Evolutionary conservation across 1,140 invertebrate genomes (phyloP).

Genomic region (Physella acuta): DNA sequence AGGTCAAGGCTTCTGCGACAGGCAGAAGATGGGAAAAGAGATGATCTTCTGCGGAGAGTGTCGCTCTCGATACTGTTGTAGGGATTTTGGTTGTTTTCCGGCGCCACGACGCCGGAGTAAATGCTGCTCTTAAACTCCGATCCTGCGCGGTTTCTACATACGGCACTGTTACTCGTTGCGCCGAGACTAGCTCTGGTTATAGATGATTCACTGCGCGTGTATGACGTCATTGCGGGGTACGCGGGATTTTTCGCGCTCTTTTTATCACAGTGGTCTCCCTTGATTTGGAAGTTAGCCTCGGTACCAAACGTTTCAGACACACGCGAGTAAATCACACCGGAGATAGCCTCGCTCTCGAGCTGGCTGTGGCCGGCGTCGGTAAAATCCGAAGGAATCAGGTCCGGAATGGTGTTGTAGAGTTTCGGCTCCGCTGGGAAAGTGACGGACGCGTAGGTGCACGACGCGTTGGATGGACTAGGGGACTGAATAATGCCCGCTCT

Average conservation of each 20-base stretch:
- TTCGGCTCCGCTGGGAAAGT: constrained; percentile 19
- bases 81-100: background rate
- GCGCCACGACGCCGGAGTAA: background rate
- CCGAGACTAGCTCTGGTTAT: no score
- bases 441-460: constrained; percentile 16
- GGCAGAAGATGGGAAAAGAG: background rate
- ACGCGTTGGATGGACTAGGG: constrained; percentile 6
- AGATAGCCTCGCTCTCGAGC: background rate
- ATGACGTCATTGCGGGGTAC: no score
- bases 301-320: background rate
- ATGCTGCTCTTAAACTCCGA: background rate
- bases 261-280: no score
- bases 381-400: background rate
- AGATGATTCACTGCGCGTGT: no score
- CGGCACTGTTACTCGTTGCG: no score
- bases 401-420: constrained; percentile 21
- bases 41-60: background rate
- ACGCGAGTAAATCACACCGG: constrained; percentile 1
- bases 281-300: background rate
- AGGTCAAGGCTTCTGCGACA: constrained; percentile 1
- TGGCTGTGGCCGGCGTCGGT: background rate
- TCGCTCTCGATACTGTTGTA: background rate
- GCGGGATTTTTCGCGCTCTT: no score
- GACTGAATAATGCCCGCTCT: constrained; percentile 1
- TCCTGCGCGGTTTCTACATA: background rate